Evolutionary conservation across 2,113 vertebrate species (phyloP), one percentile per base, ranked within the genome.

Genomic region (Ammodytes dubius): DNA sequence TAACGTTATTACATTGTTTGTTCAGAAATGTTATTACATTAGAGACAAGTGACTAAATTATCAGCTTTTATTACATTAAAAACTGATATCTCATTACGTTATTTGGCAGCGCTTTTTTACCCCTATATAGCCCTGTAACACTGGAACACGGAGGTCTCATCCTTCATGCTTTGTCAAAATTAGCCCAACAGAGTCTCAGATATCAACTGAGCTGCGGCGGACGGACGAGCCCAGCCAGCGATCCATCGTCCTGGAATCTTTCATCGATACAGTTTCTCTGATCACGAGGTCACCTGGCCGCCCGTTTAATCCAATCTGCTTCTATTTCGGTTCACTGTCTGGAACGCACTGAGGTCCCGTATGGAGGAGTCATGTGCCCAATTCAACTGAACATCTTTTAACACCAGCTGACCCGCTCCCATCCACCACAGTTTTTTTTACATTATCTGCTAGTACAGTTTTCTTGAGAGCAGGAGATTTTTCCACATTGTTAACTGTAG

Each of bases 321-420:
- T 84, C 91, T 88, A 89, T 90, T 90, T 89, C 86, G 57, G 87
- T 77, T 81, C 74, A 45, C 73, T 72, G 84, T 82, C 81, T 79
- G 72, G 61, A 89, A 71, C 74, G 50, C 37, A 77, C 74, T 56
- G 47, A 76, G 54, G 27, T 66, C 61, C 46, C 15, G 15, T 35
- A 11, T 52, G 60, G 63, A 74, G 61, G 67, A 45, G 49, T 65
- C 0, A 14, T 9, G 54, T 19, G 64, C 64, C 39, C 10, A 74
- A 79, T 37, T 64, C 60, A 57, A 13, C 49, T 54, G 9, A 39
- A 37, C 50, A 4, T 58, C 66, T 75, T 75, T n/a, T 11, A 9
- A 56, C 6, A 45, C 37, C 40, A 7, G n/a, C 37, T 35, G 56
- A 37, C 17, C n/a, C 43, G 53, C 46, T 54, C 52, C 17, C 39